Conservation (phyloP, 2,113 vertebrate species). For the Trematomus loennbergii region DNA sequence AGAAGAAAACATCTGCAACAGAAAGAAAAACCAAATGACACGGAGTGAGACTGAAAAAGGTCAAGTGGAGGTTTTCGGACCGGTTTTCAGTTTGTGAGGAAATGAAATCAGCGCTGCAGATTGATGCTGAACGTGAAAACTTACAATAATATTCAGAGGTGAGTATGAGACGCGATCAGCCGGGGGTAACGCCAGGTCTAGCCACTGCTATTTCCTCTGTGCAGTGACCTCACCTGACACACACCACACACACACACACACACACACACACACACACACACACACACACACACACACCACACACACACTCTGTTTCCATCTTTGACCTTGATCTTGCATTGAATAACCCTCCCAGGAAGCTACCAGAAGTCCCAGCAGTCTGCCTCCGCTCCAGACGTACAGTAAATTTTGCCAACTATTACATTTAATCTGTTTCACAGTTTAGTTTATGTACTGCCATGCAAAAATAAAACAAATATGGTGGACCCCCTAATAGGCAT, state of each 20-base stretch:
- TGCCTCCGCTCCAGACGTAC: slow-evolving; percentile 1
- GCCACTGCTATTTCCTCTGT: slow-evolving; percentile 66
- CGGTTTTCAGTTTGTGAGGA: slow-evolving; percentile 20
- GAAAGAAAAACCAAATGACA: neutral
- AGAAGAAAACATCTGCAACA: neutral
- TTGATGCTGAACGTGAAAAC: slow-evolving; percentile 36
- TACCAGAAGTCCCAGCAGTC: slow-evolving; percentile 2
- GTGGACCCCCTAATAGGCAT: neutral
- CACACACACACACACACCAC: slow-evolving; percentile 1
- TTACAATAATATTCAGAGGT: slow-evolving; percentile 60
- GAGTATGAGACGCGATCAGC: slow-evolving; percentile 58
- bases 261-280: neutral
- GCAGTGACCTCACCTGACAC: slow-evolving; percentile 51
- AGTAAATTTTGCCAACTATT: neutral
- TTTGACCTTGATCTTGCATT: slow-evolving; percentile 12
- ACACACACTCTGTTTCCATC: no score
- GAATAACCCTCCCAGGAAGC: no score
- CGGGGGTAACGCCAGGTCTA: slow-evolving; percentile 57
- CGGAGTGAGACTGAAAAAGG: slow-evolving; percentile 37
- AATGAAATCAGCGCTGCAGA: slow-evolving; percentile 55
- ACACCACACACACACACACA: no score
- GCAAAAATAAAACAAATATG: neutral
- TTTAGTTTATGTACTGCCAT: neutral
- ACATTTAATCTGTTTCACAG: neutral
- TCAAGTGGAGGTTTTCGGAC: slow-evolving; percentile 45